Percentiles rank a stretch among this genome's conserved stretches.
Conservation (phyloP, 2,113 vertebrate species). For the Eudyptes chrysolophus region DNA sequence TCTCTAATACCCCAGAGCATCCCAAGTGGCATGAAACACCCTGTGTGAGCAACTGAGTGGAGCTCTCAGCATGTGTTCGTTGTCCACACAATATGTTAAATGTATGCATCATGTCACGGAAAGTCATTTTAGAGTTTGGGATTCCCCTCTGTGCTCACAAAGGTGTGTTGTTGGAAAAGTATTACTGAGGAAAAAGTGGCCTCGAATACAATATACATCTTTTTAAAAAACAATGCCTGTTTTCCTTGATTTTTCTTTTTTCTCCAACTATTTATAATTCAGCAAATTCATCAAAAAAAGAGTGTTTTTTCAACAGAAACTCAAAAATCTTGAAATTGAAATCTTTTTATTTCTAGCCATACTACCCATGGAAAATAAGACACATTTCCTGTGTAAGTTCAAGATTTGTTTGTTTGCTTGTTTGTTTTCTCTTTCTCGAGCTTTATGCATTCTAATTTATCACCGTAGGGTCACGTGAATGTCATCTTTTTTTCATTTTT, state of each 20-base stretch:
- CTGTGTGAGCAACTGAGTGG: neutral
- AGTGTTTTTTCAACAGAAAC: neutral
- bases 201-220: neutral
- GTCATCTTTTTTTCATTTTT: neutral
- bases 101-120: fast-evolving
- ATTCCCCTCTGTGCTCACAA: neutral
- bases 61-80: fast-evolving
- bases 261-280: neutral
- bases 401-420: neutral
- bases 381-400: neutral
- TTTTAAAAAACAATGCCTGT: neutral
- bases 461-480: neutral
- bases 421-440: neutral
- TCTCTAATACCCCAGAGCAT: neutral
- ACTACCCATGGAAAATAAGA: neutral
- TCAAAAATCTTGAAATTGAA: neutral
- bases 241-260: neutral
- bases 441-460: neutral
- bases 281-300: neutral
- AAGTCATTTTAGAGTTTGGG: neutral
- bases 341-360: neutral
- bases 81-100: neutral
- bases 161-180: neutral
- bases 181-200: neutral
- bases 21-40: neutral